These are phyloP conservation scores for Cygnus atratus DNA, from an alignment of 2,113 vertebrate species.

Conservation along the genomic window DNA sequence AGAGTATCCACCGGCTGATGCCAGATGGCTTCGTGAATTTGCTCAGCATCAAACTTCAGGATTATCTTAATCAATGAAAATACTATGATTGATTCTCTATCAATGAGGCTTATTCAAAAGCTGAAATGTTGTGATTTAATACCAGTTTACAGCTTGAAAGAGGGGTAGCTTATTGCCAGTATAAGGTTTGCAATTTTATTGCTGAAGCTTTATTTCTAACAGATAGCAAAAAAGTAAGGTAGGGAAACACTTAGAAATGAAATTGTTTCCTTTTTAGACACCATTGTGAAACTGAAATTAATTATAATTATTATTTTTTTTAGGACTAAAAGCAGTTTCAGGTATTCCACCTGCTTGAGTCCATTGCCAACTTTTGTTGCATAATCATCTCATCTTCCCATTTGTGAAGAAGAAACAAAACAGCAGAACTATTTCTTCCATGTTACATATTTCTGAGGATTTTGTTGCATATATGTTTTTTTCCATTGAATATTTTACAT, in stretches of 20 bases:
- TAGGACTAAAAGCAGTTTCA: background rate
- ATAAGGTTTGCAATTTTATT: background rate
- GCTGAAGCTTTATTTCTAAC: background rate
- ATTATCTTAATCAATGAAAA: background rate
- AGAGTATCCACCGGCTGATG: background rate
- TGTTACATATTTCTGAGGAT: background rate
- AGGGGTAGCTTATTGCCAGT: background rate
- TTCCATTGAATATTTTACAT: background rate
- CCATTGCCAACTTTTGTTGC: background rate
- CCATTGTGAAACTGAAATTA: background rate
- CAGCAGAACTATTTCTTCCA: background rate
- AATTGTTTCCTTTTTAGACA: background rate
- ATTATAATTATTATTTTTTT: background rate
- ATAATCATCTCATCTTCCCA: background rate
- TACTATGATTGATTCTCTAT: background rate
- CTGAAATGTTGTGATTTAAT: background rate
- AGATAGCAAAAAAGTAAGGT: background rate
- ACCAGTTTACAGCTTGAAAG: background rate
- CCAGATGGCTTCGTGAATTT: background rate
- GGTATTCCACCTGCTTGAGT: background rate
- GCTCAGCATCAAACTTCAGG: background rate
- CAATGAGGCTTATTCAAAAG: background rate
- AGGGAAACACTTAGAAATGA: background rate
- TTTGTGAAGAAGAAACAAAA: background rate
- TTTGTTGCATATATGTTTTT: background rate